Conservation (phyloP, 2,888 invertebrate genomes). For the Cactoblastis cactorum region DNA sequence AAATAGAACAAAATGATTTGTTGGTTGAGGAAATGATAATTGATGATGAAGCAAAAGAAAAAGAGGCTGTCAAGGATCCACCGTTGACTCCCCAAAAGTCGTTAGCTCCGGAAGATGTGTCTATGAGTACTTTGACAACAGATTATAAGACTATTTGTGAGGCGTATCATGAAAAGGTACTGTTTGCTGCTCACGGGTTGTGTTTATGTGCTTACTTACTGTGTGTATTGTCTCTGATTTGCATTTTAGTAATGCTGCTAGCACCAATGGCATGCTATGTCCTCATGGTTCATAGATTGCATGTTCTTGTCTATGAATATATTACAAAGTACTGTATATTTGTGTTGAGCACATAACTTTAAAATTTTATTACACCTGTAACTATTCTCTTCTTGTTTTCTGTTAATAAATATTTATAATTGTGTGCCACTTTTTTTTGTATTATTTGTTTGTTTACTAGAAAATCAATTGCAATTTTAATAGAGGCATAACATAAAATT, state of each 20-base stretch:
- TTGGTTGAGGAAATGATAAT: slow-evolving; percentile 63
- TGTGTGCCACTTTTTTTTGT: background rate
- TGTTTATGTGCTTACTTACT: slow-evolving; percentile 36
- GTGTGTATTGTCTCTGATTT: slow-evolving; percentile 26
- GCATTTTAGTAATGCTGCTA: slow-evolving; percentile 35
- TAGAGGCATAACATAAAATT: background rate
- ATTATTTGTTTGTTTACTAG: background rate
- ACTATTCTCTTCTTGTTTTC: background rate
- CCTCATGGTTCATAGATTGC: slow-evolving; percentile 33
- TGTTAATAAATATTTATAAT: slow-evolving; percentile 12
- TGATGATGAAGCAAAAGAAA: slow-evolving; percentile 50
- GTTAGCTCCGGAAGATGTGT: slow-evolving; percentile 55
- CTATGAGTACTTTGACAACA: slow-evolving; percentile 81
- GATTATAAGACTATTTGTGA: slow-evolving; percentile 86
- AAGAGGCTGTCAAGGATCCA: slow-evolving; percentile 32
- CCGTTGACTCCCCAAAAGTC: slow-evolving; percentile 48
- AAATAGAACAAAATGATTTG: slow-evolving; percentile 54
- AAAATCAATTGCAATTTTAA: background rate
- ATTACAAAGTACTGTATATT: slow-evolving; percentile 31
- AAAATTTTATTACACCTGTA: slow-evolving; percentile 3
- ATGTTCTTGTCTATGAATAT: slow-evolving; percentile 34
- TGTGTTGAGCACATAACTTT: slow-evolving; percentile 13
- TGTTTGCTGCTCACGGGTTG: slow-evolving; percentile 33
- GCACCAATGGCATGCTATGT: slow-evolving; percentile 43
- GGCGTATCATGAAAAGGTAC: slow-evolving; percentile 84